Conservation (phyloP, 2,797 vertebrate species). For the Brachyalestes nurse region DNA sequence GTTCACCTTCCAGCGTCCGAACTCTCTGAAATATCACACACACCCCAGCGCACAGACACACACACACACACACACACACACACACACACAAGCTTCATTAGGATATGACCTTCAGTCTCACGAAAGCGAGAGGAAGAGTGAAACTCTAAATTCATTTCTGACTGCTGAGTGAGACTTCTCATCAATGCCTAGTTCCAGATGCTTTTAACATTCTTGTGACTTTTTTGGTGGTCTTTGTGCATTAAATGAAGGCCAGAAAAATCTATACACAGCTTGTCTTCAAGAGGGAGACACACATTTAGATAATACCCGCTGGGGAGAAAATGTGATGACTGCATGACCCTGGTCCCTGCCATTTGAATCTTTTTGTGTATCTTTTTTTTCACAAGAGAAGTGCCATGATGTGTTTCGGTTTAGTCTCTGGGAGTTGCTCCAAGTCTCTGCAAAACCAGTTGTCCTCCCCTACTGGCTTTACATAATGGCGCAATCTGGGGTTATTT, state of each 20-base stretch:
- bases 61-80: constrained; percentile 50
- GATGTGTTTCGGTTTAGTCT: constrained; percentile 63
- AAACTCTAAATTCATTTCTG: constrained; percentile 18
- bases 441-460: constrained; percentile 62
- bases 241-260: constrained; percentile 34
- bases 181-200: constrained; percentile 31
- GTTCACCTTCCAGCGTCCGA: constrained; percentile 99
- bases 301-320: constrained; percentile 54
- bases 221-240: constrained; percentile 19
- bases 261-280: constrained; percentile 55
- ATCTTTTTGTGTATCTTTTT: constrained; percentile 52
- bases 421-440: constrained; percentile 63
- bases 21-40: constrained; percentile 88
- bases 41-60: constrained; percentile 59
- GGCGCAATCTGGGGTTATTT: constrained; percentile 66
- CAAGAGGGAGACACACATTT: constrained; percentile 47
- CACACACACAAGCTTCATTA: constrained; percentile 42
- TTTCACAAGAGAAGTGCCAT: constrained; percentile 57
- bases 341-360: constrained; percentile 56
- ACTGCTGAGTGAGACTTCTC: constrained; percentile 37
- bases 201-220: constrained; percentile 5
- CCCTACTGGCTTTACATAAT: constrained; percentile 71
- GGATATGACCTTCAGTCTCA: constrained; percentile 52
- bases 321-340: constrained; percentile 64
- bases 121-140: constrained; percentile 16